Evolutionary conservation across 2,113 vertebrate species (phyloP).

Genomic region (Capra hircus): DNA sequence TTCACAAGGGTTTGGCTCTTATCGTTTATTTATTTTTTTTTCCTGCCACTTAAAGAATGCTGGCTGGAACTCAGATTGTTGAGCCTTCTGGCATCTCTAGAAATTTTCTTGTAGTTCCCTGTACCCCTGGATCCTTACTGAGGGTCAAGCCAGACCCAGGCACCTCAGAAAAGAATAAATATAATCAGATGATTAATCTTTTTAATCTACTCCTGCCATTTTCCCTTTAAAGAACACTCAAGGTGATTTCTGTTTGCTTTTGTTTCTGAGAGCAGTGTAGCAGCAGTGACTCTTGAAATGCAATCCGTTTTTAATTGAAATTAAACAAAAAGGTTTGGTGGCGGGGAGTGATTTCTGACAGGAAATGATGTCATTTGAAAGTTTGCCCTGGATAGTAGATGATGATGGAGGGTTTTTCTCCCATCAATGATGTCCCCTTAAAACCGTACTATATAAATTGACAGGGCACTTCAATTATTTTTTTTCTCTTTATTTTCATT

Average conservation of each 20-base stretch:
- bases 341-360: not conserved
- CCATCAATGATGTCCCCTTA: not conserved
- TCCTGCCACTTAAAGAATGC: not conserved
- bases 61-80: not conserved
- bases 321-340: not conserved
- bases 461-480: not conserved
- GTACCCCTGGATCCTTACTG: fast-evolving
- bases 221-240: not conserved
- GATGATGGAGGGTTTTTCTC: not conserved
- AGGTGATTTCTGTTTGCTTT: not conserved
- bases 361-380: not conserved
- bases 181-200: not conserved
- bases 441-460: not conserved
- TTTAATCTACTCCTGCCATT: not conserved
- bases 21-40: not conserved
- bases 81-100: not conserved
- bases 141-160: not conserved
- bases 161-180: fast-evolving
- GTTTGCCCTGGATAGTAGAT: not conserved
- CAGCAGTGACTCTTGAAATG: not conserved
- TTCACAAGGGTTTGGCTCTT: not conserved
- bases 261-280: not conserved
- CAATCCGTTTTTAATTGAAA: not conserved
- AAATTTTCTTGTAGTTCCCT: not conserved
- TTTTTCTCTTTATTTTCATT: not conserved